Percentiles rank a stretch among this genome's conserved stretches.
These are phyloP conservation scores for Eupithecia inturbata DNA, from an alignment of 2,888 invertebrate genomes.

Conservation along the genomic window DNA sequence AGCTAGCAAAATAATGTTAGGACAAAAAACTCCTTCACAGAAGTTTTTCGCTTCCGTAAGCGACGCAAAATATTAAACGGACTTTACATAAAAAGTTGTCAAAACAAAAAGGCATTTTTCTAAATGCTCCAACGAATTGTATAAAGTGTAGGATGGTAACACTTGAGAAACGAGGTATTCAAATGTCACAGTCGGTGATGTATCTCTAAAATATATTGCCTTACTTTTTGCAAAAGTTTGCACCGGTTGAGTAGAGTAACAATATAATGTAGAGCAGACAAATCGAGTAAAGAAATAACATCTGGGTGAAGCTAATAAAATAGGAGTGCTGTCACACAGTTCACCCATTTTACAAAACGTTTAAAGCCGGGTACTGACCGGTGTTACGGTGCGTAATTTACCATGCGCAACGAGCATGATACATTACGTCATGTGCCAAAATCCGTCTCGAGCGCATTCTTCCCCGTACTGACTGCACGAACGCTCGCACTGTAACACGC, in stretches of 20 bases:
- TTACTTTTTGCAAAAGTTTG: slow-evolving; percentile 74
- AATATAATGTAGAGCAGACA: neutral
- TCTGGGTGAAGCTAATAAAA: neutral
- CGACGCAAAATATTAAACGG: slow-evolving; percentile 36
- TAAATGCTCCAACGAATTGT: slow-evolving; percentile 45
- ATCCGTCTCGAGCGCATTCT: no score
- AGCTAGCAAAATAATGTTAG: neutral
- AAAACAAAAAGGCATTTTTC: slow-evolving; percentile 39
- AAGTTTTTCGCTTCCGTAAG: neutral
- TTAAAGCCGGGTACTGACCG: no score
- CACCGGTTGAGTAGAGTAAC: slow-evolving; percentile 15
- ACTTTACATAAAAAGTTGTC: slow-evolving; percentile 42
- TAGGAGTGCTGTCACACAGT: neutral
- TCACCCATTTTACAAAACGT: neutral
- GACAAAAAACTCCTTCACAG: slow-evolving; percentile 2
- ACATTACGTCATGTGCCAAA: no score
- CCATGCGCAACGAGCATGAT: no score
- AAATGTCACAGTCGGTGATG: slow-evolving; percentile 73
- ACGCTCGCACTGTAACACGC: no score
- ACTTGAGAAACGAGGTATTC: slow-evolving; percentile 71
- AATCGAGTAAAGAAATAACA: neutral
- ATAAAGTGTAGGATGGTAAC: slow-evolving; percentile 58
- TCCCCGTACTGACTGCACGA: no score
- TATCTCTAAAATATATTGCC: slow-evolving; percentile 74
- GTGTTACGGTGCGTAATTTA: no score